Percentiles rank a stretch among this genome's conserved stretches.
Evolutionary conservation across 2,113 vertebrate genomes (phyloP).

Genomic region (Pristiophorus japonicus): DNA sequence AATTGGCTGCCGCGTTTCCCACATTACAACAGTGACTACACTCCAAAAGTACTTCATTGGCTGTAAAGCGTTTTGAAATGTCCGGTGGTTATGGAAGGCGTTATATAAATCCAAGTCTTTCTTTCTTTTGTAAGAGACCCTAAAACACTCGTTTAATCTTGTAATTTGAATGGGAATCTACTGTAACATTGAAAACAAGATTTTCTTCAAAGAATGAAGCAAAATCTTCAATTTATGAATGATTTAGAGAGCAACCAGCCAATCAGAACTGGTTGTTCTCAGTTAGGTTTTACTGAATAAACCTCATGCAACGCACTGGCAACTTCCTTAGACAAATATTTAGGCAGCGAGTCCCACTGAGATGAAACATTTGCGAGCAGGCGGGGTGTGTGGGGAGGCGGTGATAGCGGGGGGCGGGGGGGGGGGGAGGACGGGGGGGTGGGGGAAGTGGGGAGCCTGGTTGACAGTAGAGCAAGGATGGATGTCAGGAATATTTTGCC

Average conservation of each 20-base stretch:
- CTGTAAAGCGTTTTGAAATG: too few species aligned
- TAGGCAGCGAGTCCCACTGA: not conserved
- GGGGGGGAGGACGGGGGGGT: not conserved
- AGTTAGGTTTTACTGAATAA: not conserved
- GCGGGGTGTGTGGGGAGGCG: not conserved
- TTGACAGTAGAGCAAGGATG: not conserved
- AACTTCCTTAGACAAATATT: not conserved
- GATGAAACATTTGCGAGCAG: not conserved
- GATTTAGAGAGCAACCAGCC: not conserved
- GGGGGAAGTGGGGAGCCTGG: not conserved
- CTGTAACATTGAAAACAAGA: not conserved
- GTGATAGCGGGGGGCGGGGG: not conserved
- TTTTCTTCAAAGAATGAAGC: not conserved
- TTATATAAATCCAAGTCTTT: too few species aligned
- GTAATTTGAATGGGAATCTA: not conserved
- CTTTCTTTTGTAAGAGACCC: too few species aligned
- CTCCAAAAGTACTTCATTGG: too few species aligned
- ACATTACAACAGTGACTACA: too few species aligned
- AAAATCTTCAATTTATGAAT: not conserved
- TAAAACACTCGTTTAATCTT: not conserved
- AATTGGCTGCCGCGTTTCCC: too few species aligned
- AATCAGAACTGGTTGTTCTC: not conserved
- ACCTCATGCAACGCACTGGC: not conserved
- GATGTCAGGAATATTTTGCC: not conserved
- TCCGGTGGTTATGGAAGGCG: too few species aligned